Evolutionary conservation across 1,140 invertebrate genomes (phyloP).

Genomic region (Leguminivora glycinivorella): DNA sequence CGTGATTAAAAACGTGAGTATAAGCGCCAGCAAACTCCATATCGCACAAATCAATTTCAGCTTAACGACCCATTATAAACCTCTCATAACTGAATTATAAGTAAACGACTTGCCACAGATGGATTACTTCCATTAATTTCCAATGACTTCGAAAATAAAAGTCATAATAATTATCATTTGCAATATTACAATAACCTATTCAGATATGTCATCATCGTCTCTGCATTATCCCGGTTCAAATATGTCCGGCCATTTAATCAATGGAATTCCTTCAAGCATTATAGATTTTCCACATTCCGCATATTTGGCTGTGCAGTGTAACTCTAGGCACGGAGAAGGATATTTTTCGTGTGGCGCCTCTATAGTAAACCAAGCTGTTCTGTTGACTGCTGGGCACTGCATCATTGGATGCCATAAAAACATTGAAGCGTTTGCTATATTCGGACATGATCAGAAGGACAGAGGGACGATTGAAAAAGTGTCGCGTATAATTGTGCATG

Average conservation of each 20-base stretch:
- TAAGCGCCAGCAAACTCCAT: no score
- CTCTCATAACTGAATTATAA: not conserved
- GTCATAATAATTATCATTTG: not conserved
- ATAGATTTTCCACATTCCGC: not conserved
- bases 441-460: not conserved
- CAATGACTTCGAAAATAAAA: not conserved
- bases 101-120: not conserved
- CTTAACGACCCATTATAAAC: not conserved
- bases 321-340: not conserved
- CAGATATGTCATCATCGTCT: no score
- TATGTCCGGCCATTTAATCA: not conserved
- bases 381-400: constrained; percentile 36
- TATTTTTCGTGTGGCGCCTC: constrained; percentile 33
- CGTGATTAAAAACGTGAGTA: no score
- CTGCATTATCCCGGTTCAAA: no score
- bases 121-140: not conserved
- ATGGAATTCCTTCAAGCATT: not conserved
- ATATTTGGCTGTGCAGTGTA: not conserved
- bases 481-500: not conserved
- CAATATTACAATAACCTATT: not conserved
- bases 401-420: constrained; percentile 1
- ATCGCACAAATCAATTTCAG: not conserved
- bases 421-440: not conserved
- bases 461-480: not conserved
- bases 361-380: constrained; percentile 31